These are phyloP conservation scores for Pelvicachromis taeniatus DNA, from an alignment of 2,113 vertebrate genomes.

Conservation along the genomic window DNA sequence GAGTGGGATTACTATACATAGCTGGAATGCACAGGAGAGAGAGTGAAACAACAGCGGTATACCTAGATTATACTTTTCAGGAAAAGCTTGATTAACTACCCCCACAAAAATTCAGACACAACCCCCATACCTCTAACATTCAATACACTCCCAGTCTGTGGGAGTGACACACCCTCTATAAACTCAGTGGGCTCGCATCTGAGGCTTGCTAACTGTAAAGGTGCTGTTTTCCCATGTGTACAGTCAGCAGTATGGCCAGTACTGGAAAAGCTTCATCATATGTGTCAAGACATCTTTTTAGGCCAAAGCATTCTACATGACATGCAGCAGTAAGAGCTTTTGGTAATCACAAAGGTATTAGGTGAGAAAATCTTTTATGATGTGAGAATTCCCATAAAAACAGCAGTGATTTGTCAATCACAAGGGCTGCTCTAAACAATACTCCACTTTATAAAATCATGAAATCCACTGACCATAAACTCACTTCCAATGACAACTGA, in stretches of 20 bases:
- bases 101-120: conserved; percentile 1
- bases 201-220: neutral
- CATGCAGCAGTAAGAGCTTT: neutral
- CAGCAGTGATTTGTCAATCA: neutral
- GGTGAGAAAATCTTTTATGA: neutral
- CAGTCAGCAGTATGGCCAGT: neutral
- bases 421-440: neutral
- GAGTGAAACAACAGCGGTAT: neutral
- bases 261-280: neutral
- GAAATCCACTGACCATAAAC: neutral
- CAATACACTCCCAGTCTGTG: neutral
- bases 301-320: neutral
- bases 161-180: neutral
- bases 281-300: neutral
- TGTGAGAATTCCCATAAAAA: neutral
- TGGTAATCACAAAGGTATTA: neutral
- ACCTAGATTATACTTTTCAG: neutral
- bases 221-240: neutral
- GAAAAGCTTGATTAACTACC: conserved; percentile 15
- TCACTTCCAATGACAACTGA: neutral
- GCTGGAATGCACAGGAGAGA: conserved; percentile 28
- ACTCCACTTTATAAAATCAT: neutral
- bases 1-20: neutral
- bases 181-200: neutral
- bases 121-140: neutral